Evolutionary conservation across 2,797 vertebrate genomes (phyloP).

Genomic region (Jordanella pulchra): DNA sequence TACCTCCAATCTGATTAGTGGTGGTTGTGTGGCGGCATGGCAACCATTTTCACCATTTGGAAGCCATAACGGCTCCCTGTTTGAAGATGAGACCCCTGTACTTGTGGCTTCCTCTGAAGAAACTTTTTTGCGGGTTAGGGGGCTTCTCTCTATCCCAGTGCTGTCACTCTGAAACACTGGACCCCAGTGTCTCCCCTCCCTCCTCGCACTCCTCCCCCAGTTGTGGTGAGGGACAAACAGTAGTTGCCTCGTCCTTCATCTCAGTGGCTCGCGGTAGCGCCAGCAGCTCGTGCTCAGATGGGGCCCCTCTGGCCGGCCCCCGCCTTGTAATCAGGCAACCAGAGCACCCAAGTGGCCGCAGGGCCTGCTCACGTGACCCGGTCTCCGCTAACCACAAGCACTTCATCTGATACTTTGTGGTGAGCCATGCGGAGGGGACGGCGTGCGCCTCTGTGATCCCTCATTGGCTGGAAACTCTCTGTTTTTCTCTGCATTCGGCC

Average conservation of each 20-base stretch:
- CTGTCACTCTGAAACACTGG: slow-evolving; percentile 53
- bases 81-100: slow-evolving; percentile 83
- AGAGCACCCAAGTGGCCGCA: slow-evolving; percentile 63
- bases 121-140: slow-evolving; percentile 73
- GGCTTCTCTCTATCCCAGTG: slow-evolving; percentile 76
- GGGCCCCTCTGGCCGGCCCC: slow-evolving; percentile 62
- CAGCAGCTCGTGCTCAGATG: slow-evolving; percentile 75
- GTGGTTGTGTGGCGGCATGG: slow-evolving; percentile 70
- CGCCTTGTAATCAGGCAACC: slow-evolving; percentile 84
- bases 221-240: slow-evolving; percentile 53
- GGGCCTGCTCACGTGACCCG: slow-evolving; percentile 76
- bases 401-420: slow-evolving; percentile 82
- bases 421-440: slow-evolving; percentile 70
- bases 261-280: slow-evolving; percentile 71
- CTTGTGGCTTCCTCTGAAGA: slow-evolving; percentile 81
- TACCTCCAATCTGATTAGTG: slow-evolving; percentile 73
- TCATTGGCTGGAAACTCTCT: slow-evolving; percentile 65
- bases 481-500: slow-evolving; percentile 43
- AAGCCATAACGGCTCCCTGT: slow-evolving; percentile 75
- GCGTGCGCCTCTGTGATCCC: slow-evolving; percentile 56
- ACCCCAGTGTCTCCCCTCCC: slow-evolving; percentile 14
- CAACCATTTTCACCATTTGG: slow-evolving; percentile 82
- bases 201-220: slow-evolving; percentile 30
- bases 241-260: slow-evolving; percentile 68
- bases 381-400: slow-evolving; percentile 80